Percentiles rank a stretch among this genome's conserved stretches.
Evolutionary conservation across 2,113 vertebrate species (phyloP).

Genomic region (Egretta garzetta): DNA sequence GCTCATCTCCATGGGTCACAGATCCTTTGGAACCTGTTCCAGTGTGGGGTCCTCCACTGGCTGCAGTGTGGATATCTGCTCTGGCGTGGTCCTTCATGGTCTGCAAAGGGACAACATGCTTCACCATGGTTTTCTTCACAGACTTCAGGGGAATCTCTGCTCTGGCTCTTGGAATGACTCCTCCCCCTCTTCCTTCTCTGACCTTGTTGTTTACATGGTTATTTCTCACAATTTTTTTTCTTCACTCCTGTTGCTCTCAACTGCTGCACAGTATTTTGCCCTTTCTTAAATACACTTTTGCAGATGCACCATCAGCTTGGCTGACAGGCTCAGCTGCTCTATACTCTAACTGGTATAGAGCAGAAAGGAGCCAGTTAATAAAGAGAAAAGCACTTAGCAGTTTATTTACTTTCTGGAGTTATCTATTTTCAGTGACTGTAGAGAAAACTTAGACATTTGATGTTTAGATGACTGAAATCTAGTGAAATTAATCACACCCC

Average conservation of each 20-base stretch:
- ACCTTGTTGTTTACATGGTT: neutral
- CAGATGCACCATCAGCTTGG: neutral
- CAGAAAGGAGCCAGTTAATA: neutral
- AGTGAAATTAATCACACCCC: neutral
- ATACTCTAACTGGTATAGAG: neutral
- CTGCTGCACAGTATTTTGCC: neutral
- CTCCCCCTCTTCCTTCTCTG: neutral
- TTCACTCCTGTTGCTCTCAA: neutral
- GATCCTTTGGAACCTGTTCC: neutral
- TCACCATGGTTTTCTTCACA: neutral
- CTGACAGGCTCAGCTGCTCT: neutral
- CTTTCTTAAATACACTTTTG: neutral
- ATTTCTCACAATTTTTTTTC: neutral
- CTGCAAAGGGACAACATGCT: neutral
- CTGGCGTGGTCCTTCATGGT: accelerated
- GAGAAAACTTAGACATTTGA: neutral
- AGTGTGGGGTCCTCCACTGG: accelerated
- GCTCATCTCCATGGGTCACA: neutral
- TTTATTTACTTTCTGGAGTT: neutral
- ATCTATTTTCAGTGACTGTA: neutral
- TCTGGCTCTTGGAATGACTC: neutral
- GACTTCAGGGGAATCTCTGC: accelerated
- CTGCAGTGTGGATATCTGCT: neutral
- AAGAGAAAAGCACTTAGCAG: neutral
- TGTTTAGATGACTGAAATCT: neutral